Evolutionary conservation across 2,113 vertebrate species (phyloP).

Genomic region (Spea bombifrons): DNA sequence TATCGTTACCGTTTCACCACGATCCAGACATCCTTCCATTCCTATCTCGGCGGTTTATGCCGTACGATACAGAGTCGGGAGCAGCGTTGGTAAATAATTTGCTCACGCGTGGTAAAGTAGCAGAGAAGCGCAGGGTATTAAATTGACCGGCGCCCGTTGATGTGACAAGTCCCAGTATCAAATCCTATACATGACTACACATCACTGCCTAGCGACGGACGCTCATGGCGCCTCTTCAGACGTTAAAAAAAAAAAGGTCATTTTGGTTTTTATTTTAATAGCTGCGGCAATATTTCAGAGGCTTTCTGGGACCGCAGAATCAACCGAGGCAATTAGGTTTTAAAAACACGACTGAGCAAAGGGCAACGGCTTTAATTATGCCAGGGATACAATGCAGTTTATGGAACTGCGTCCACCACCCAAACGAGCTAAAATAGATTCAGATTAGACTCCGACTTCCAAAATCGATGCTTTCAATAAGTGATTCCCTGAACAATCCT

Average conservation of each 20-base stretch:
- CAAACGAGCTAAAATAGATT: conserved; percentile 40
- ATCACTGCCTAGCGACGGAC: background rate
- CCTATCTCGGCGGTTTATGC: too few species aligned
- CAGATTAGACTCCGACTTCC: background rate
- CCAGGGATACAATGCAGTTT: conserved; percentile 13
- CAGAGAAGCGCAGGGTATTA: too few species aligned
- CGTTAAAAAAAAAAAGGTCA: conserved; percentile 24
- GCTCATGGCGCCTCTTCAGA: background rate
- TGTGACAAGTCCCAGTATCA: too few species aligned
- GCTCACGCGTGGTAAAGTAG: too few species aligned
- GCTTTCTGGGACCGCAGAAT: background rate
- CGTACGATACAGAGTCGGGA: too few species aligned
- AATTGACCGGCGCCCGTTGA: too few species aligned
- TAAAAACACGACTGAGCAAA: conserved; percentile 31
- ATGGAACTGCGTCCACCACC: conserved; percentile 14
- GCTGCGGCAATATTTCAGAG: conserved; percentile 25
- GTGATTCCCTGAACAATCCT: background rate
- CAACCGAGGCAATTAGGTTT: conserved; percentile 36
- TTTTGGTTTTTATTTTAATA: conserved; percentile 25
- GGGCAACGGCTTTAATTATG: conserved; percentile 23
- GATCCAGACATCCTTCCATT: too few species aligned
- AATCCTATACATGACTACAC: background rate
- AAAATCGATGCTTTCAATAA: conserved; percentile 38
- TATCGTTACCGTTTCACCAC: too few species aligned
- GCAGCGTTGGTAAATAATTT: too few species aligned